Percentiles rank a stretch among this genome's conserved stretches.
These are phyloP conservation scores for Minunthozetes semirufus DNA, from an alignment of 2,888 invertebrate species.

Conservation along the genomic window DNA sequence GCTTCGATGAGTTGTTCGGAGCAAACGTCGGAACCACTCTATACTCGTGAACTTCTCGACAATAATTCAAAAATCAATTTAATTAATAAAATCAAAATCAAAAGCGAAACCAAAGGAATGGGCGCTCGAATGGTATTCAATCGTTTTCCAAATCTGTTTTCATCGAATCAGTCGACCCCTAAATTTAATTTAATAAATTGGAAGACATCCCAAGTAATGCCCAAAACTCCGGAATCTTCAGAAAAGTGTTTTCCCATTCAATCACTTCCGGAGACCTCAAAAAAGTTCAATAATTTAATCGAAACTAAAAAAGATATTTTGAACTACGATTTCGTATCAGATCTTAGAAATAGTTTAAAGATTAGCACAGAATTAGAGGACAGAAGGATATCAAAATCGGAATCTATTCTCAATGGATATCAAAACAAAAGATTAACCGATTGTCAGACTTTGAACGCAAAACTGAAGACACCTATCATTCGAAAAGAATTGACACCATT, in stretches of 20 bases:
- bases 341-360: not conserved
- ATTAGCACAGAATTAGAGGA: not conserved
- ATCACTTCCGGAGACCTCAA: not conserved
- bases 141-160: too few relatives aligned
- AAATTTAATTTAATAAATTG: too few relatives aligned
- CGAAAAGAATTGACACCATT: not conserved
- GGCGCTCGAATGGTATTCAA: too few relatives aligned
- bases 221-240: not conserved
- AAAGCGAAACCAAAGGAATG: too few relatives aligned
- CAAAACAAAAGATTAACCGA: too few relatives aligned
- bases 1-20: not conserved
- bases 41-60: too few relatives aligned
- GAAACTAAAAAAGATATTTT: not conserved
- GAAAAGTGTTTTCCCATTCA: not conserved
- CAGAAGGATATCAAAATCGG: not conserved
- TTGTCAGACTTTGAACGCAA: not conserved
- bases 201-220: not conserved
- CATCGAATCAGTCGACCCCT: not conserved
- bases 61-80: too few relatives aligned
- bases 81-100: too few relatives aligned
- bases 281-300: not conserved
- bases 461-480: not conserved
- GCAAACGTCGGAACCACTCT: not conserved
- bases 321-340: not conserved
- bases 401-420: not conserved